Percentiles rank a stretch among this genome's conserved stretches.
Evolutionary conservation across 2,113 vertebrate genomes (phyloP).

Genomic region (Dinomys branickii): DNA sequence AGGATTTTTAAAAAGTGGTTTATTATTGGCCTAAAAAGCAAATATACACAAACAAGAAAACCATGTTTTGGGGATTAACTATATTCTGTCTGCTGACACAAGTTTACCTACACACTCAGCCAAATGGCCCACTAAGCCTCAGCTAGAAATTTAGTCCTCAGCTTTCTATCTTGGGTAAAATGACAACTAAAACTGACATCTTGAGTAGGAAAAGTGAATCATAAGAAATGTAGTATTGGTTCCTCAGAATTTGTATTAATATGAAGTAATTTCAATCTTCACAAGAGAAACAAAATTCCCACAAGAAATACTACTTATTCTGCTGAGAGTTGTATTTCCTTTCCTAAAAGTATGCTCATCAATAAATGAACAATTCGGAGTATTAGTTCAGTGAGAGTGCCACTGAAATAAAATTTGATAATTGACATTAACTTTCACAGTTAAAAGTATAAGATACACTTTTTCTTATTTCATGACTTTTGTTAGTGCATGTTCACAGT

Average conservation of each 20-base stretch:
- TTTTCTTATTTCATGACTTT: background rate
- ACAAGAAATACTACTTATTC: background rate
- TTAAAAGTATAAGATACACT: background rate
- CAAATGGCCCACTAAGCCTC: background rate
- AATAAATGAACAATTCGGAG: background rate
- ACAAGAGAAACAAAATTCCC: slow-evolving; percentile 1
- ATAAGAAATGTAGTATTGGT: background rate
- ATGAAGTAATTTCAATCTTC: slow-evolving; percentile 18
- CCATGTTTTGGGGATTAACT: background rate
- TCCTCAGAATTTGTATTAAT: background rate
- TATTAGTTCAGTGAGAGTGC: background rate
- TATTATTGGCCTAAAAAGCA: background rate
- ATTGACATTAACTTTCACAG: background rate
- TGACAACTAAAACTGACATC: slow-evolving; percentile 16
- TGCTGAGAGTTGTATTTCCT: background rate
- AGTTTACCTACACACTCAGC: background rate
- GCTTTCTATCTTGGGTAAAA: slow-evolving; percentile 4
- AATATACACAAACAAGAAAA: background rate
- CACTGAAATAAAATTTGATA: background rate
- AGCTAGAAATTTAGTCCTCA: background rate
- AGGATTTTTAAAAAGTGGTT: background rate
- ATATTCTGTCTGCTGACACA: background rate
- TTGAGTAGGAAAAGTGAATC: slow-evolving; percentile 32
- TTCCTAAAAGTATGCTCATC: background rate
- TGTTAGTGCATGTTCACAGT: too few relatives aligned